phyloP scores from a whole-genome alignment of 1,140 invertebrate species.

The Holcopasites calliopsidis region DNA sequence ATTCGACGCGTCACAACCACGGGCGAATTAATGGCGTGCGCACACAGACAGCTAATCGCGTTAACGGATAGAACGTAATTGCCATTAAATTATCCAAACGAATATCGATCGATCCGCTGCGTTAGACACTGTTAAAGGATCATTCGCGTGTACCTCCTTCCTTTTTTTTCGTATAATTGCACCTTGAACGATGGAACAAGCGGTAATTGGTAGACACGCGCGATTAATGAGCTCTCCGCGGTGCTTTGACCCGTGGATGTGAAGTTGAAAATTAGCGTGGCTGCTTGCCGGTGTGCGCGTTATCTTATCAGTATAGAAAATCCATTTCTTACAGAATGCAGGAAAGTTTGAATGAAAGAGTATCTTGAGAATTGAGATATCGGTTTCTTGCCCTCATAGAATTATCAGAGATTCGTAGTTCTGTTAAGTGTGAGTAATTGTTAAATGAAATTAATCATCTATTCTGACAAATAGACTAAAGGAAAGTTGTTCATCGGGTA shows the following conservation, averaged over 20 bases:
- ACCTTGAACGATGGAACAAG: not conserved
- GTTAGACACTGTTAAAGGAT: no score
- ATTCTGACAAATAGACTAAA: no score
- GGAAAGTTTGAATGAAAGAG: not conserved
- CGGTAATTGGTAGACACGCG: conserved; percentile 6
- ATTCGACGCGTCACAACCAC: not conserved
- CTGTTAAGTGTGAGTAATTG: no score
- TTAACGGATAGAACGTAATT: conserved; percentile 35
- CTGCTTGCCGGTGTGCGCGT: conserved; percentile 8
- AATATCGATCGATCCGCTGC: not conserved
- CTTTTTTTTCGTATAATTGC: not conserved
- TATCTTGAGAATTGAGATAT: no score
- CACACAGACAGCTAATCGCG: conserved; percentile 19
- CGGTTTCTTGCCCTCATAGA: no score
- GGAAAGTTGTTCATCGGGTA: not conserved
- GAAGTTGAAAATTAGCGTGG: conserved; percentile 37
- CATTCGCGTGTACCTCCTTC: not conserved
- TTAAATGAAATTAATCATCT: no score
- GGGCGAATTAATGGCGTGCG: conserved; percentile 12
- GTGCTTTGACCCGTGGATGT: conserved; percentile 17
- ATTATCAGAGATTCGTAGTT: no score
- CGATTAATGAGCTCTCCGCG: conserved; percentile 2
- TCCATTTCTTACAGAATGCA: not conserved
- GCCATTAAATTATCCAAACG: conserved; percentile 30
- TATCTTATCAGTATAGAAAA: conserved; percentile 39